A percentile compares a stretch with the other conserved stretches of the same genome.
phyloP scores from a whole-genome alignment of 2,797 vertebrate genomes.

The Iguana delicatissima region DNA sequence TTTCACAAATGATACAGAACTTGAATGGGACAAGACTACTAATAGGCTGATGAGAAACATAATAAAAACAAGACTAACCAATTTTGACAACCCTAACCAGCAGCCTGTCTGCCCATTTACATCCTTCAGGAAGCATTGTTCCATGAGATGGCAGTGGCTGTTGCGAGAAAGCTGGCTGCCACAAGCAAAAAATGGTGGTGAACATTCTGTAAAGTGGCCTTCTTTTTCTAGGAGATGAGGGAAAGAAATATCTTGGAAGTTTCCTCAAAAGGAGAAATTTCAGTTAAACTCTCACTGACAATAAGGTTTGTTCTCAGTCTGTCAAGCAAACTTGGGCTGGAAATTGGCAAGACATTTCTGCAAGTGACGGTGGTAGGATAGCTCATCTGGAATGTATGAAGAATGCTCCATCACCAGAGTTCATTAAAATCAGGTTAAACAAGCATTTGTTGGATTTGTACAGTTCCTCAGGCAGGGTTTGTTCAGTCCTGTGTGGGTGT shows the following conservation, averaged over 20 bases:
- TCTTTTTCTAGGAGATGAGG: neutral
- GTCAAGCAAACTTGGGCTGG: neutral
- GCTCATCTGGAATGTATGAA: neutral
- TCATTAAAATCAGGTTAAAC: neutral
- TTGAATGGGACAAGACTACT: neutral
- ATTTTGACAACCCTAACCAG: neutral
- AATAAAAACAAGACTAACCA: neutral
- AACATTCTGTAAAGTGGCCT: neutral
- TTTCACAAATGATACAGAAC: neutral
- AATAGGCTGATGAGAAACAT: neutral
- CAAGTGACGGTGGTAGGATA: neutral
- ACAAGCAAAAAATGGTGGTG: neutral
- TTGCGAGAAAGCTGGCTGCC: neutral
- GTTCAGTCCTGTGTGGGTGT: conserved; percentile 59
- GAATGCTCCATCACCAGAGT: neutral
- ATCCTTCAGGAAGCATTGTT: neutral
- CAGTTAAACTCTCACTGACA: neutral
- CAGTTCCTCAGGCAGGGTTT: conserved; percentile 10
- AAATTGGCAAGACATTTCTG: neutral
- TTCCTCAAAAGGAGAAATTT: neutral
- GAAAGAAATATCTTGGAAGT: neutral
- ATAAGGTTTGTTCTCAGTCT: neutral
- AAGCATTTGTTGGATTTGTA: neutral
- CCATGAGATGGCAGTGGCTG: neutral
- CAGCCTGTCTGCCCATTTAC: neutral